Evolutionary conservation across 2,888 invertebrate species (phyloP).

Genomic region (Chloroclysta siterata): DNA sequence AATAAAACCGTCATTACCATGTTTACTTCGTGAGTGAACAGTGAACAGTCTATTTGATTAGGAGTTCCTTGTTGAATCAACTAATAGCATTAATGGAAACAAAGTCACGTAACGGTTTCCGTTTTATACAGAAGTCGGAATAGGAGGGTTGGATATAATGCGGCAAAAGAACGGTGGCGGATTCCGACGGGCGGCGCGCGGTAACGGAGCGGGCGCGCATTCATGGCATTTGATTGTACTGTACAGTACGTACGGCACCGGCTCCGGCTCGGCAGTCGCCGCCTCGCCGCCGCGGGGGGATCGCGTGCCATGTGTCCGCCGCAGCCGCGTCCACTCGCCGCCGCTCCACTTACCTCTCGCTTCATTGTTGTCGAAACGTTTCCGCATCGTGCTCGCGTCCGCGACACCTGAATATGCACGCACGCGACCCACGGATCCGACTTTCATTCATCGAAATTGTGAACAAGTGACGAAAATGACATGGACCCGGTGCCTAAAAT

Average conservation of each 20-base stretch:
- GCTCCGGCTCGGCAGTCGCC: conserved; percentile 69
- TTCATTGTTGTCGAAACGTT: conserved; percentile 65
- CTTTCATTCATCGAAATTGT: conserved; percentile 66
- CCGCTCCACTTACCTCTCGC: conserved; percentile 64
- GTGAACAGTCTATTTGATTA: conserved; percentile 38
- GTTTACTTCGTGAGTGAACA: conserved; percentile 39
- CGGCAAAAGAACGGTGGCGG: conserved; percentile 73
- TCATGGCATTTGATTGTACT: conserved; percentile 75
- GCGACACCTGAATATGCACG: conserved; percentile 71
- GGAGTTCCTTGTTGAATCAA: conserved; percentile 42
- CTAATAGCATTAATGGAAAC: conserved; percentile 68
- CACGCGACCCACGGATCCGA: conserved; percentile 59
- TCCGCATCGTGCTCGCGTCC: conserved; percentile 60
- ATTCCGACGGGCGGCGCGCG: conserved; percentile 48
- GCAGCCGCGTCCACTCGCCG: conserved; percentile 52
- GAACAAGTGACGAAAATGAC: conserved; percentile 78
- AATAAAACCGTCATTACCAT: conserved; percentile 38
- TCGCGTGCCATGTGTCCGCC: conserved; percentile 58
- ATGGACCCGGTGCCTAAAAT: conserved; percentile 83
- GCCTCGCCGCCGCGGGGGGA: conserved; percentile 77
- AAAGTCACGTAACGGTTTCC: conserved; percentile 79
- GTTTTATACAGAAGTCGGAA: conserved; percentile 73
- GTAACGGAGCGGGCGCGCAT: conserved; percentile 59
- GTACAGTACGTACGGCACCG: too few species aligned
- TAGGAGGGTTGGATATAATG: conserved; percentile 76